These are phyloP conservation scores for Schizopygopsis malacanthus DNA, from an alignment of 2,797 vertebrate species.

Conservation along the genomic window DNA sequence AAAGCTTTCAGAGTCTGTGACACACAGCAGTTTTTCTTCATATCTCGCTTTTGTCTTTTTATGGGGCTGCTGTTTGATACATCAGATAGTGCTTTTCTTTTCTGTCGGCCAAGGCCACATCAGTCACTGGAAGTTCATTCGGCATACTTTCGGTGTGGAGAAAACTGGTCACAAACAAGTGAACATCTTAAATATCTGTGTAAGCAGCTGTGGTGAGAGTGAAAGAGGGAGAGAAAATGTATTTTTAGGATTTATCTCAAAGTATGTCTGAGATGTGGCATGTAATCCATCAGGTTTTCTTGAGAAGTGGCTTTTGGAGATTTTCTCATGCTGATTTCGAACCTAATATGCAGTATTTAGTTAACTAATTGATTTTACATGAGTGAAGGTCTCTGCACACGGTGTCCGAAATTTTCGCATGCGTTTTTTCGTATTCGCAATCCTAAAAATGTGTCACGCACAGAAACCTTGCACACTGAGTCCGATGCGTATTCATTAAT, in stretches of 20 bases:
- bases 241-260: too few species aligned
- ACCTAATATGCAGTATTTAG: not conserved
- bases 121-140: not conserved
- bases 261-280: not conserved
- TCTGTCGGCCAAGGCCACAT: not conserved
- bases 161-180: constrained; percentile 7
- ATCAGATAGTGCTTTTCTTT: constrained; percentile 27
- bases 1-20: constrained; percentile 36
- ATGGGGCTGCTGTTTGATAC: constrained; percentile 27
- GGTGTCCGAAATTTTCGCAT: too few species aligned
- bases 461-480: too few species aligned
- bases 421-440: too few species aligned
- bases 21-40: constrained; percentile 37
- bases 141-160: not conserved
- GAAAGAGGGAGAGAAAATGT: too few species aligned
- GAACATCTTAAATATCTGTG: not conserved
- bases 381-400: too few species aligned
- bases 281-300: not conserved
- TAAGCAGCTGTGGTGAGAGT: not conserved
- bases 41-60: constrained; percentile 40
- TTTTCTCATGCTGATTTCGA: constrained; percentile 7
- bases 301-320: constrained; percentile 13
- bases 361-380: not conserved
- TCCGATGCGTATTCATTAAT: too few species aligned
- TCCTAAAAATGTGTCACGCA: too few species aligned